These are phyloP conservation scores for Spinibarbus caldwelli DNA, from an alignment of 2,797 vertebrate genomes.

Conservation along the genomic window DNA sequence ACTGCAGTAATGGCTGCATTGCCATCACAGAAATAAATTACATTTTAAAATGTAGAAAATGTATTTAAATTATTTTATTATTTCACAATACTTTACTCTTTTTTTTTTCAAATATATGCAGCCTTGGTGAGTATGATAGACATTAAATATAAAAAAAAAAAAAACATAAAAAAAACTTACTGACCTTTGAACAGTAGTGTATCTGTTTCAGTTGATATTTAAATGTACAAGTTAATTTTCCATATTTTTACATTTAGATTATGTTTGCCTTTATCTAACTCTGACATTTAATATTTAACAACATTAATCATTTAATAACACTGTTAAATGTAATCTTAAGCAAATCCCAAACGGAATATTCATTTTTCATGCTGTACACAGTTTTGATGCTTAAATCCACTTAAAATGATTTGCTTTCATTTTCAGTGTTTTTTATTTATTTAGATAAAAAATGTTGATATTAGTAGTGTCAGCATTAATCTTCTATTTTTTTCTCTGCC, in stretches of 20 bases:
- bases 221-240: background rate
- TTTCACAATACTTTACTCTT: background rate
- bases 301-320: background rate
- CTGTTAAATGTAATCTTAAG: background rate
- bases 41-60: background rate
- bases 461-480: background rate
- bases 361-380: background rate
- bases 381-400: background rate
- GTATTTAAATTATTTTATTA: background rate
- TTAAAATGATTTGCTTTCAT: background rate
- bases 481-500: background rate
- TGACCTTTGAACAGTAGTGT: background rate
- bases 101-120: background rate
- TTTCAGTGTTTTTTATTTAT: background rate
- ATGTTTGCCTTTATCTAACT: background rate
- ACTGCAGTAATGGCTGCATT: background rate
- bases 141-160: background rate
- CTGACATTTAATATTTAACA: background rate
- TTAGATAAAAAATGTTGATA: background rate
- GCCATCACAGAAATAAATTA: background rate
- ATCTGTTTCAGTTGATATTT: background rate
- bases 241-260: background rate
- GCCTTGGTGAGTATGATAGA: background rate
- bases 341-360: background rate
- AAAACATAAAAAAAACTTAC: background rate